Conservation (phyloP, 2,113 vertebrate species). For the Xenopus borealis region DNA sequence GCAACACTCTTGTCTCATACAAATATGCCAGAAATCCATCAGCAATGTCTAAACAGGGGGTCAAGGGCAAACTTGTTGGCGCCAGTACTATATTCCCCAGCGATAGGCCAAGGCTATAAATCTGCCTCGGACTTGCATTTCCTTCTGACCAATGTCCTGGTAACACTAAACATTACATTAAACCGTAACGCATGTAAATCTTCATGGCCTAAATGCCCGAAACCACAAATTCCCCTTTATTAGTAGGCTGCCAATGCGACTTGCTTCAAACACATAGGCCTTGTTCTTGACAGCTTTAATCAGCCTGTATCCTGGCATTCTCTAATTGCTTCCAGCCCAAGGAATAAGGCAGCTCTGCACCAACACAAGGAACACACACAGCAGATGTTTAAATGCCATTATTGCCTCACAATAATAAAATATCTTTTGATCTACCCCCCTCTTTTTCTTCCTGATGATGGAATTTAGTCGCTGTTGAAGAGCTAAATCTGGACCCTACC, state of each 20-base stretch:
- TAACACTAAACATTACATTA: constrained; percentile 25
- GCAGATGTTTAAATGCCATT: constrained; percentile 33
- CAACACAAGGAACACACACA: constrained; percentile 18
- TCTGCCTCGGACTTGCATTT: not conserved
- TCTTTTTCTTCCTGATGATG: constrained; percentile 9
- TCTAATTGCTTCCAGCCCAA: constrained; percentile 40
- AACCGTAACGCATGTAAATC: not conserved
- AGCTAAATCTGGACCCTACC: constrained; percentile 28
- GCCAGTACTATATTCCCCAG: not conserved
- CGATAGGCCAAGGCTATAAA: not conserved
- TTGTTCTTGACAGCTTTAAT: constrained; percentile 39
- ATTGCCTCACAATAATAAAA: constrained; percentile 33
- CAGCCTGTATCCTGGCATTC: constrained; percentile 33
- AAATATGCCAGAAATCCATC: too few relatives aligned
- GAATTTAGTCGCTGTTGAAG: not conserved
- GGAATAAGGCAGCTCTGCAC: constrained; percentile 31
- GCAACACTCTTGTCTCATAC: too few relatives aligned
- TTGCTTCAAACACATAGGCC: constrained; percentile 28
- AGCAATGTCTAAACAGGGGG: not conserved
- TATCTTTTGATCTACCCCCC: constrained; percentile 21
- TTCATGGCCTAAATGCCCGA: constrained; percentile 9
- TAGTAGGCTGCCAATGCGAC: constrained; percentile 28
- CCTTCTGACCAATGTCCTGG: constrained; percentile 2
- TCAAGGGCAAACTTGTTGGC: not conserved
- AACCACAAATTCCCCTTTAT: constrained; percentile 36